A percentile compares a stretch with the other conserved stretches of the same genome.
phyloP scores from a whole-genome alignment of 2,888 invertebrate species.

The Conus canariensis region DNA sequence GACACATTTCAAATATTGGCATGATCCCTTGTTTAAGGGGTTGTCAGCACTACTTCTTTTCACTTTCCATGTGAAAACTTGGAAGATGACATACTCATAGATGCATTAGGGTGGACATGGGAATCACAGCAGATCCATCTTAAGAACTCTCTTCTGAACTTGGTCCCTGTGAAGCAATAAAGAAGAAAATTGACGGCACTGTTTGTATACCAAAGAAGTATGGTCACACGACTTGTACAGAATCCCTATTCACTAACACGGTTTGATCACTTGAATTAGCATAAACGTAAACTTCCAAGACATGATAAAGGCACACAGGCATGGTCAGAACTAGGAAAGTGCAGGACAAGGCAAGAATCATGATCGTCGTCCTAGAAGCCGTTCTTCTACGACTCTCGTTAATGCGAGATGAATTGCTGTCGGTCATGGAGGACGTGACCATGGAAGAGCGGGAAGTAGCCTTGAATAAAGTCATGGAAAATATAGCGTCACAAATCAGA shows the following conservation, averaged over 20 bases:
- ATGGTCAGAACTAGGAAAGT: background rate
- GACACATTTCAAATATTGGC: no score
- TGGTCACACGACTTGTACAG: background rate
- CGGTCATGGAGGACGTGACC: no score
- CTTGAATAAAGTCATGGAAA: background rate
- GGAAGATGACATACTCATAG: no score
- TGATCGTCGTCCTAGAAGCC: background rate
- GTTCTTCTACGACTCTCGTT: no score
- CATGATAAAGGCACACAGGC: background rate
- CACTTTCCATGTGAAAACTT: no score
- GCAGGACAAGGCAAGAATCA: background rate
- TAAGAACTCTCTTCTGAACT: constrained; percentile 1
- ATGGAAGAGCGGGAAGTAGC: background rate
- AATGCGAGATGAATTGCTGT: no score
- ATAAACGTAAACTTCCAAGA: background rate
- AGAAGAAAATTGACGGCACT: no score
- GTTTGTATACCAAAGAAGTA: background rate
- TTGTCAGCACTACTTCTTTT: no score
- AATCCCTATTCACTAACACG: background rate
- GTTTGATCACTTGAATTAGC: background rate
- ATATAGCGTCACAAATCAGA: background rate
- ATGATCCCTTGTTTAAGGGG: no score
- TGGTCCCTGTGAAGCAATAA: no score
- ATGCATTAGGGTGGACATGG: no score
- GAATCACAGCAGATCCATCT: background rate